Evolutionary conservation across 2,113 vertebrate species (phyloP).

Genomic region (Phylloscopus trochilus): DNA sequence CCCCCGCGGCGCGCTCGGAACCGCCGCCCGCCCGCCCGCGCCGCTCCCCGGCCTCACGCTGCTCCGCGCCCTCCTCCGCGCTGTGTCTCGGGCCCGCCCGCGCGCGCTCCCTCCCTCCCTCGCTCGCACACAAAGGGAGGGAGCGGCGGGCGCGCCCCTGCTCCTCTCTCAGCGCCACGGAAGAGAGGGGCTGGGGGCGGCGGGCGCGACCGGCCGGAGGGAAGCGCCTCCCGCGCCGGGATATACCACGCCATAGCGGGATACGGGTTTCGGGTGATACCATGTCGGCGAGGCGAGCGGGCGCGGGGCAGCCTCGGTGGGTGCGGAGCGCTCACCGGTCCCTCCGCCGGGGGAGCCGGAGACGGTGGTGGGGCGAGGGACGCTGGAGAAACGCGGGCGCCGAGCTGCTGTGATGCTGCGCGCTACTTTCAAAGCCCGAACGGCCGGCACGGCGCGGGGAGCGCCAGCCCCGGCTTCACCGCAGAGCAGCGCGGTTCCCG

Average conservation of each 20-base stretch:
- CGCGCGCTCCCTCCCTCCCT: neutral
- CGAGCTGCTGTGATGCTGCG: neutral
- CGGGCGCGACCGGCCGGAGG: neutral
- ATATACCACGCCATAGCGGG: conserved; percentile 7
- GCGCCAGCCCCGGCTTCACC: neutral
- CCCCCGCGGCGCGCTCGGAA: neutral
- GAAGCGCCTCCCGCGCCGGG: conserved; percentile 43
- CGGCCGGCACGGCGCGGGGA: neutral
- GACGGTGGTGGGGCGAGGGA: neutral
- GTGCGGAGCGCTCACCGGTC: neutral
- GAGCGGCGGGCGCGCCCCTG: conserved; percentile 7
- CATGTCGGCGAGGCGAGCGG: neutral
- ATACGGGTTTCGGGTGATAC: conserved; percentile 19
- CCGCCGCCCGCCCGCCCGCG: neutral
- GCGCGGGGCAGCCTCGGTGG: neutral
- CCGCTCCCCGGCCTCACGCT: neutral
- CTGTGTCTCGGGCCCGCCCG: neutral
- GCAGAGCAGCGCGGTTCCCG: neutral
- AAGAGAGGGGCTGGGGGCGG: neutral
- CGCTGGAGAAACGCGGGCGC: neutral
- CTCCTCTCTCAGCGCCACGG: neutral
- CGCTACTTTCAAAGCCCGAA: neutral
- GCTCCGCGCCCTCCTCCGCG: conserved; percentile 44
- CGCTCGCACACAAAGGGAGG: conserved; percentile 18
- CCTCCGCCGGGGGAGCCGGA: neutral